These are phyloP conservation scores for Hydrozoanthus tunicans DNA, from an alignment of 64 coral and sea anemone species.

Conservation along the genomic window DNA sequence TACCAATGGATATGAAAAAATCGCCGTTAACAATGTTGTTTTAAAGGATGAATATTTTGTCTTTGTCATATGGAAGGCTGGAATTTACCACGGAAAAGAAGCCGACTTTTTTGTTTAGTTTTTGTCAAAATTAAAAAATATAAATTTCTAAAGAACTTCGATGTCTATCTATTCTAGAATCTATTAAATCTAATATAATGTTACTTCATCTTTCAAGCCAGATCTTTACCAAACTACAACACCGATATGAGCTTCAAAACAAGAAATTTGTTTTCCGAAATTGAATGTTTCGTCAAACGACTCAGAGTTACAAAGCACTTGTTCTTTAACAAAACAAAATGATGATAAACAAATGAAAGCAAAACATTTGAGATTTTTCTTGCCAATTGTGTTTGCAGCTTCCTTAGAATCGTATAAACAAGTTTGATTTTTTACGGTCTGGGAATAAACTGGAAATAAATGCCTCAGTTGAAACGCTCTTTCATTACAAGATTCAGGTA, in stretches of 20 bases:
- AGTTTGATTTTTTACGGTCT: background rate
- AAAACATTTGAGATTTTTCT: background rate
- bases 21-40: background rate
- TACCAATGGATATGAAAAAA: background rate
- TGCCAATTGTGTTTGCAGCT: background rate
- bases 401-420: background rate
- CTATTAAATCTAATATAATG: background rate
- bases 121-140: background rate
- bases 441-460: background rate
- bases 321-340: background rate
- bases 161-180: background rate
- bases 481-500: background rate
- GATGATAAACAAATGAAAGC: background rate
- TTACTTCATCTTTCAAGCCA: background rate
- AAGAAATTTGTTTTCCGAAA: background rate
- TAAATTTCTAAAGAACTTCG: background rate
- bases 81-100: background rate
- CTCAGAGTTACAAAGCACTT: background rate
- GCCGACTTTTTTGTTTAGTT: background rate
- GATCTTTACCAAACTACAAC: slow-evolving; percentile 12
- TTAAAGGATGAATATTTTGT: background rate
- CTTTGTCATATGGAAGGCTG: background rate
- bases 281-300: background rate
- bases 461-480: background rate
- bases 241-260: slow-evolving; percentile 24